phyloP scores from a whole-genome alignment of 2,888 invertebrate species.

The Halictus quadricinctus region DNA sequence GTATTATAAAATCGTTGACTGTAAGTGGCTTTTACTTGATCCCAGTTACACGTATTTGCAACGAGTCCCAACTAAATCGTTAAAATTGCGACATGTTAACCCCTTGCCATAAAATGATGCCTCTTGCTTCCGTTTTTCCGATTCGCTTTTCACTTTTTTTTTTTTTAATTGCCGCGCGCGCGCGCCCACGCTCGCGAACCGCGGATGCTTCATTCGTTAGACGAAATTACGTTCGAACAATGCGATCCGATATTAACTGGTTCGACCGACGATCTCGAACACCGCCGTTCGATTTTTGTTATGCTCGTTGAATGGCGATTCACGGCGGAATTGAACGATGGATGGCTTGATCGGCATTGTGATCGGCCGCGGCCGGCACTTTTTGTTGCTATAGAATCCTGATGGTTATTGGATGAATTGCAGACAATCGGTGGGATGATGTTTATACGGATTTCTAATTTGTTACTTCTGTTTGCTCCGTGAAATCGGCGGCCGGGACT shows the following conservation, averaged over 20 bases:
- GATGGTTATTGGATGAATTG: constrained; percentile 1
- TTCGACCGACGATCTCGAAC: neutral
- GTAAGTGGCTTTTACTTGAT: no score
- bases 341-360: neutral
- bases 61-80: neutral
- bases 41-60: no score
- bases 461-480: no score
- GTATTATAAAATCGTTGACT: no score
- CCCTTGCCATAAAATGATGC: neutral
- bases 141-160: neutral
- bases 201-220: neutral
- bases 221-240: neutral
- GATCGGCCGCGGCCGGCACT: neutral
- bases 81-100: no score
- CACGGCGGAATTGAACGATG: neutral
- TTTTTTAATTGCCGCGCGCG: neutral
- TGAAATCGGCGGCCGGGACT: rapidly evolving
- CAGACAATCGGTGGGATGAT: neutral
- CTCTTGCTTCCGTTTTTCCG: neutral
- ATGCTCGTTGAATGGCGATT: constrained; percentile 5
- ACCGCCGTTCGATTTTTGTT: constrained; percentile 5
- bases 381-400: constrained; percentile 5
- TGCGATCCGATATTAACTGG: neutral
- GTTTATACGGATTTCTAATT: constrained; percentile 2
- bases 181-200: neutral